Percentiles rank a stretch among this genome's conserved stretches.
Conservation (phyloP, 2,113 vertebrate species). For the Astatotilapia flaviijosephi region DNA sequence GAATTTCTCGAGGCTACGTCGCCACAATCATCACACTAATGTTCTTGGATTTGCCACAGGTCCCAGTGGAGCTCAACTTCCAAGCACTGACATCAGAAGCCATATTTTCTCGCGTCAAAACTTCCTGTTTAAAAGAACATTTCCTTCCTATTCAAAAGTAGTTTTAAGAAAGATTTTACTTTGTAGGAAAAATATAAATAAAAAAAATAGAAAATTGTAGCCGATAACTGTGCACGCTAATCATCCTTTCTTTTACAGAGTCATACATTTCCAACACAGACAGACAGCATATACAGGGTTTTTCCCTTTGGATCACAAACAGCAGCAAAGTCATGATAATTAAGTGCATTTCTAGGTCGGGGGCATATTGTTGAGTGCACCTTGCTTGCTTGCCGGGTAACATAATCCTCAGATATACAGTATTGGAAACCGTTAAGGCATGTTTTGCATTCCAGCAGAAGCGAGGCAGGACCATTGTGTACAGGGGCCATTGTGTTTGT, state of each 20-base stretch:
- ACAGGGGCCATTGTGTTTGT: constrained; percentile 60
- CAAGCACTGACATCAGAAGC: background rate
- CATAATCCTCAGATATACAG: constrained; percentile 22
- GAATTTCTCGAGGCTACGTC: background rate
- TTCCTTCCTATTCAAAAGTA: background rate
- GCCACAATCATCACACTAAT: background rate
- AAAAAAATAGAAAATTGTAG: background rate
- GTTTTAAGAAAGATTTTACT: background rate
- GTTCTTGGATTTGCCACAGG: background rate
- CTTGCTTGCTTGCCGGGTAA: constrained; percentile 10
- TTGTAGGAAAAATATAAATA: background rate
- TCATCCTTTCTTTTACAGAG: background rate
- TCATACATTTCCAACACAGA: background rate
- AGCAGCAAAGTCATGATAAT: background rate
- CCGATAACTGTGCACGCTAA: background rate
- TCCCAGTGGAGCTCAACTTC: background rate
- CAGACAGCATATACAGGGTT: background rate
- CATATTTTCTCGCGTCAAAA: background rate
- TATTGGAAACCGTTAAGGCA: constrained; percentile 48
- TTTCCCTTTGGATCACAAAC: background rate
- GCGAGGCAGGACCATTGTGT: constrained; percentile 49
- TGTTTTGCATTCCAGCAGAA: constrained; percentile 57
- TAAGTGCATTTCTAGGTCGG: background rate
- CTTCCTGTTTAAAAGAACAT: background rate
- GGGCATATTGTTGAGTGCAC: background rate